Evolutionary conservation across 2,888 invertebrate genomes (phyloP).

Genomic region (Rhaphigaster nebulosa): DNA sequence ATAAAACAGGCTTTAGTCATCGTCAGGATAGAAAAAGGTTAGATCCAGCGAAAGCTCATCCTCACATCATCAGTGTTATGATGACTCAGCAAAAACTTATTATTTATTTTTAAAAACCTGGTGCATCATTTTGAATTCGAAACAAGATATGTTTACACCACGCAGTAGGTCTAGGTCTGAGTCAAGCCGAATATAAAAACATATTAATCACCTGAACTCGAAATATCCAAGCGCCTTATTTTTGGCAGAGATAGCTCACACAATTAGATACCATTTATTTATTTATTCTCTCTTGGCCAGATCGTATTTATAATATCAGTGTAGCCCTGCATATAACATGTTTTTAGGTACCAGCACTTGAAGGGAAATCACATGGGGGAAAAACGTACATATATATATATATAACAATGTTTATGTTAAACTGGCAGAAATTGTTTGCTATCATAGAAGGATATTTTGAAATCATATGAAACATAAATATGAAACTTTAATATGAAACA

Average conservation of each 20-base stretch:
- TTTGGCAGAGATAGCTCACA: not conserved
- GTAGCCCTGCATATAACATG: not conserved
- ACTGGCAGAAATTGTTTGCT: too few species aligned
- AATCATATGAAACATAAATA: too few species aligned
- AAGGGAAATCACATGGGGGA: too few species aligned
- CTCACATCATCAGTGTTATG: too few species aligned
- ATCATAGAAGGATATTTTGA: too few species aligned
- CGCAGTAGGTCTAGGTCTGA: constrained; percentile 16
- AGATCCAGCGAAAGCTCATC: too few species aligned
- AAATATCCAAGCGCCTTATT: constrained; percentile 25
- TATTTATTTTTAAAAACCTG: not conserved
- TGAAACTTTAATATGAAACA: too few species aligned
- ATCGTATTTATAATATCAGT: not conserved
- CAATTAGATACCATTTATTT: not conserved
- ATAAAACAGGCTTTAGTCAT: too few species aligned
- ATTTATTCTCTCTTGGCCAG: not conserved
- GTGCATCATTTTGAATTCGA: not conserved
- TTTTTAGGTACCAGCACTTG: not conserved
- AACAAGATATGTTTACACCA: not conserved
- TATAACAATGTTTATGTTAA: too few species aligned
- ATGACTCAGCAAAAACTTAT: too few species aligned
- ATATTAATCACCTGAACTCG: not conserved
- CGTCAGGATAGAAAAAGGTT: too few species aligned
- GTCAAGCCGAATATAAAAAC: not conserved
- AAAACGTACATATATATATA: too few species aligned